These are phyloP conservation scores for Peromyscus maniculatus DNA, from an alignment of 2,113 vertebrate genomes.

Conservation along the genomic window DNA sequence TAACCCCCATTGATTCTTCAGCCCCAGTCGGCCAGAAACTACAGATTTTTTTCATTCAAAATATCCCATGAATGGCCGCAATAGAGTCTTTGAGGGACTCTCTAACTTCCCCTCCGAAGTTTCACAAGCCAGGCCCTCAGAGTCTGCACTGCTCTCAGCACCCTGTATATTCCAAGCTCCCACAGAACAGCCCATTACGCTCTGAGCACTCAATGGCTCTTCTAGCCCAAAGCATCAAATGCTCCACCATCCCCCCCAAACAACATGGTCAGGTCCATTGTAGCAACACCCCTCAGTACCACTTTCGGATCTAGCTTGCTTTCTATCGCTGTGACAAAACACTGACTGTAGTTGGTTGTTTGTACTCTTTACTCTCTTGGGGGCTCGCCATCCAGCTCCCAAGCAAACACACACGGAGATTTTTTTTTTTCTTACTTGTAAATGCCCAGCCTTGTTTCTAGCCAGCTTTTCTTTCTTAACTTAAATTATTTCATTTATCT, in stretches of 20 bases:
- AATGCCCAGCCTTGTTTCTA: background rate
- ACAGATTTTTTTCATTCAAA: background rate
- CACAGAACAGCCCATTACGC: background rate
- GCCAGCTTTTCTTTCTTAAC: background rate
- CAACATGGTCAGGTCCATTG: background rate
- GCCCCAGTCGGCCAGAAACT: background rate
- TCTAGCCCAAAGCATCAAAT: background rate
- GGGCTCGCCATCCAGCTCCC: background rate
- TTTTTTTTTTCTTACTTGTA: background rate
- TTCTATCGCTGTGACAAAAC: background rate
- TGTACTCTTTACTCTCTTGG: background rate
- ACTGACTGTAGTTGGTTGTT: background rate
- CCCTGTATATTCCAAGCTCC: too few relatives aligned
- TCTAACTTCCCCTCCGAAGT: background rate
- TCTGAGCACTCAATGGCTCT: too few relatives aligned
- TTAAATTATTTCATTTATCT: background rate
- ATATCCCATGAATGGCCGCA: background rate
- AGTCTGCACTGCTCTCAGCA: background rate
- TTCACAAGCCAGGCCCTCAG: background rate
- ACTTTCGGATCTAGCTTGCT: background rate
- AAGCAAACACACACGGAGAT: background rate
- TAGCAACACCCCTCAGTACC: background rate
- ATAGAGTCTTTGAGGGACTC: background rate
- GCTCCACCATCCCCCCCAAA: background rate
- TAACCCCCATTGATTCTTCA: background rate